phyloP scores from a whole-genome alignment of 2,113 vertebrate species.

The Numenius arquata region DNA sequence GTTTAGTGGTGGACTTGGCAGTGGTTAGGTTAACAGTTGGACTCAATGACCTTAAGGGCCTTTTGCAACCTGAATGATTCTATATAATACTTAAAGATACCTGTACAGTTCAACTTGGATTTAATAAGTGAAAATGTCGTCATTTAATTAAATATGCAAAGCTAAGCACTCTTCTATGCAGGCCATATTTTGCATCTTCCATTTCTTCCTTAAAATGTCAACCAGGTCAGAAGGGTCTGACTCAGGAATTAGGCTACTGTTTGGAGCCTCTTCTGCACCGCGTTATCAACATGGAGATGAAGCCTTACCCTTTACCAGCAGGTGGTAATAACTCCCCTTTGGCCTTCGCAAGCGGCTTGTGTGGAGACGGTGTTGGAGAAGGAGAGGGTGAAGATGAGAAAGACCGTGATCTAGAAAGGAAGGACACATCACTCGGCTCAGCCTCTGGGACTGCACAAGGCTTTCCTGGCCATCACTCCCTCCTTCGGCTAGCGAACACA shows the following conservation, averaged over 20 bases:
- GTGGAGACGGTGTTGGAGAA: slow-evolving; percentile 84
- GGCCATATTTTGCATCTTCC: neutral
- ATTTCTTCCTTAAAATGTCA: neutral
- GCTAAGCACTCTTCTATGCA: neutral
- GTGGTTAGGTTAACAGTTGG: neutral
- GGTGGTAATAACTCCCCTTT: slow-evolving; percentile 82
- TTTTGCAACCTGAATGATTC: neutral
- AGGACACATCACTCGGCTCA: neutral
- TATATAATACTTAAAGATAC: neutral
- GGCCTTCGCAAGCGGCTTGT: slow-evolving; percentile 80
- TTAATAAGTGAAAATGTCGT: neutral
- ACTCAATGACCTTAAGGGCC: neutral
- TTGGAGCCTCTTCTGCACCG: neutral
- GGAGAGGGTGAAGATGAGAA: slow-evolving; percentile 90
- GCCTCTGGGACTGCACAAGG: neutral
- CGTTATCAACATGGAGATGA: neutral
- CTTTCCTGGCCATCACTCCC: neutral
- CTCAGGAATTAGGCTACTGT: neutral
- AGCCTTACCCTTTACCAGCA: slow-evolving; percentile 82
- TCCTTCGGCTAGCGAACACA: fast-evolving
- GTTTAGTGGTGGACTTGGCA: neutral
- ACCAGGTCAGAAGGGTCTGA: neutral
- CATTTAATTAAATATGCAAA: neutral
- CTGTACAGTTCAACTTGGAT: neutral
- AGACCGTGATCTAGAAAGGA: slow-evolving; percentile 83